Evolutionary conservation across 2,797 vertebrate species (phyloP), one percentile per base, ranked within the genome.

Genomic region (Florisuga fusca): DNA sequence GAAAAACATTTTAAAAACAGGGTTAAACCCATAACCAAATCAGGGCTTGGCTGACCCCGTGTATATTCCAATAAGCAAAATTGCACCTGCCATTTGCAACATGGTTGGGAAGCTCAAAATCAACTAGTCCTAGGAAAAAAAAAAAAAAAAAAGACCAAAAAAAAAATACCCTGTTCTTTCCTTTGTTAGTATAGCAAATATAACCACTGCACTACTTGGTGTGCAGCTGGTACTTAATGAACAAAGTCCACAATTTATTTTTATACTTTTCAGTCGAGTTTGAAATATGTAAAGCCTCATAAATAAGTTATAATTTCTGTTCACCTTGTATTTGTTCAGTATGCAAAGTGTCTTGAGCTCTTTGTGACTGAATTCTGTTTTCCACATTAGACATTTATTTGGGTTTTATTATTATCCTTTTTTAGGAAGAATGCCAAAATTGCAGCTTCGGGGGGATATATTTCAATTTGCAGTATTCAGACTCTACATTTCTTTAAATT

Each of bases 401-500:
- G 71, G 85, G 81, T 29, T 80, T 93, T 64, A 51, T 71, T 74
- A 7, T 57, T 27, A 46, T 50, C 91, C 17, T 59, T 59, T 59
- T 94, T 69, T 81, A 96, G 97, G 93, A 97, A 97, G 96, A 96
- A 98, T 97, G 98, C 97, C 97, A 97, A 96, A 95, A 98, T 95
- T 78, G 90, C 97, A 98, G 96, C 97, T 97, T 96, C 41, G 97
- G 50, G 53, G 95, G 95, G 94, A 94, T 97, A 92, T 97, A 94
- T 98, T 97, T 98, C 97, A 84, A 98, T 98, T 97, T 97, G 97
- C 98, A 98, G 98, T 98, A 97, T 98, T 98, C 93, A 51, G 96
- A 96, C 93, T 97, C 94, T 86, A 90, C 76, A 69, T 95, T 96
- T 96, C 63, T 92, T 93, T 88, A 64, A 43, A 72, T 87, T 85